These are phyloP conservation scores for Sebastes hubbsi DNA, from an alignment of 2,797 vertebrate genomes.

Conservation along the genomic window DNA sequence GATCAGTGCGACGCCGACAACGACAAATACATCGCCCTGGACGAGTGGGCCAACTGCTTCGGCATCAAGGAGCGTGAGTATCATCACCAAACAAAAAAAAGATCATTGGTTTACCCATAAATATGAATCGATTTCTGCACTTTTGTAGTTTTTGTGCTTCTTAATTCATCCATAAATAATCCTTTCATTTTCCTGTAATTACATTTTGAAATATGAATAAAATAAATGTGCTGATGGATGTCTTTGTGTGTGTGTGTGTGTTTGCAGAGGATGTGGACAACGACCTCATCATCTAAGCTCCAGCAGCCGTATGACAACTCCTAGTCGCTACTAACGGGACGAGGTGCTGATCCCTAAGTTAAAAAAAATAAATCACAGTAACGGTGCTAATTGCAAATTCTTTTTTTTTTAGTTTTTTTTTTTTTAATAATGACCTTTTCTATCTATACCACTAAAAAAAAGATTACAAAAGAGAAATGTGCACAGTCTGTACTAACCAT, in stretches of 20 bases:
- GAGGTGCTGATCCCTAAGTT: conserved; percentile 93
- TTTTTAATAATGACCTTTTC: conserved; percentile 67
- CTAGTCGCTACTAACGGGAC: conserved; percentile 80
- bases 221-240: neutral
- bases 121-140: neutral
- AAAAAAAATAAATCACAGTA: conserved; percentile 79
- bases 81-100: neutral
- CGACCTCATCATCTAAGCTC: conserved; percentile 92
- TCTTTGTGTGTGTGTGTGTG: conserved; percentile 46
- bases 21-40: conserved; percentile 97
- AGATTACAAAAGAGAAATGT: conserved; percentile 63
- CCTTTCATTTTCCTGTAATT: neutral
- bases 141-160: neutral
- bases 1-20: conserved; percentile 92
- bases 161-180: too few relatives aligned
- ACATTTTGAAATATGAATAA: neutral
- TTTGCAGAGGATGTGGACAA: conserved; percentile 97
- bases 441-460: conserved; percentile 86
- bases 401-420: conserved; percentile 63
- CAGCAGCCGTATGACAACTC: conserved; percentile 63
- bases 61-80: conserved; percentile 97
- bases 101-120: neutral
- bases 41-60: conserved; percentile 97
- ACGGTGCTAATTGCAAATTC: conserved; percentile 91
- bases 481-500: conserved; percentile 77